phyloP scores from a whole-genome alignment of 2,113 vertebrate species.

The Malurus elegans region DNA sequence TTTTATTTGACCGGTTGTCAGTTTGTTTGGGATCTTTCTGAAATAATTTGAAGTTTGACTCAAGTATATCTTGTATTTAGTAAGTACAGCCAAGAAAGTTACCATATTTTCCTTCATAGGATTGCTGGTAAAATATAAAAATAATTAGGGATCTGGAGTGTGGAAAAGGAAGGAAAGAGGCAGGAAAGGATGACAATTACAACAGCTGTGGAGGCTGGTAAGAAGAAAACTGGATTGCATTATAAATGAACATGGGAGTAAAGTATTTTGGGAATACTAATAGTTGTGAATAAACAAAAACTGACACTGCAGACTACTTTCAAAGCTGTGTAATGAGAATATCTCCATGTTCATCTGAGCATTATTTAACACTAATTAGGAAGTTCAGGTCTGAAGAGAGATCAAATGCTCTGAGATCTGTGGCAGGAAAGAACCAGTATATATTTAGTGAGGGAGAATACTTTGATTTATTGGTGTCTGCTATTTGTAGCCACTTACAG shows the following conservation, averaged over 20 bases:
- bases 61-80: background rate
- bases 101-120: background rate
- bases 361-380: background rate
- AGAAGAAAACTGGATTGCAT: background rate
- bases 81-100: background rate
- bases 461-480: background rate
- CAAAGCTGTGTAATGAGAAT: background rate
- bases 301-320: background rate
- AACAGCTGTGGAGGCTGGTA: background rate
- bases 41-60: background rate
- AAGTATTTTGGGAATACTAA: background rate
- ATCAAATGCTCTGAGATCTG: background rate
- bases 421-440: background rate
- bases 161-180: background rate
- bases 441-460: background rate
- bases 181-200: background rate
- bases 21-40: background rate
- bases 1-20: background rate
- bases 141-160: background rate
- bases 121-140: background rate
- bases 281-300: background rate
- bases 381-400: background rate
- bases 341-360: background rate
- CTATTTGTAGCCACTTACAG: background rate
- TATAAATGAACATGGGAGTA: background rate